These are phyloP conservation scores for Tinea trinotella DNA, from an alignment of 2,888 invertebrate species.

Conservation along the genomic window DNA sequence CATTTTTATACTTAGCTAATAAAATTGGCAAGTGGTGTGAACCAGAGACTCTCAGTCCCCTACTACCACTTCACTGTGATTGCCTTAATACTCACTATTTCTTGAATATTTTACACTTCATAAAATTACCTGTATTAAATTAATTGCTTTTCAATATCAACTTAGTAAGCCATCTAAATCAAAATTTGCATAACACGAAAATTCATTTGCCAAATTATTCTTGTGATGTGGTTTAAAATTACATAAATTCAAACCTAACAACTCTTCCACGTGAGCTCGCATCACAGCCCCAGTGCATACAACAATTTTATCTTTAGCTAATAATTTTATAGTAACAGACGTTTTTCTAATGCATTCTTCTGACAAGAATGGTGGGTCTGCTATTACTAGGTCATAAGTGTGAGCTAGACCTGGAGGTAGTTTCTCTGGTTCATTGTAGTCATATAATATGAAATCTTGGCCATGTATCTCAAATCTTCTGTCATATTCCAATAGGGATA, in stretches of 20 bases:
- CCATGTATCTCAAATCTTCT: slow-evolving; percentile 84
- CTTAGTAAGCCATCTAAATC: slow-evolving; percentile 70
- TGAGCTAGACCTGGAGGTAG: slow-evolving; percentile 73
- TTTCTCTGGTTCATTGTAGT: slow-evolving; percentile 85
- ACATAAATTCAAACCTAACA: slow-evolving; percentile 77
- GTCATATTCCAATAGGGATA: slow-evolving; percentile 87
- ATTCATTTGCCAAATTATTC: slow-evolving; percentile 94
- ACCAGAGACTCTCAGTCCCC: too few species aligned
- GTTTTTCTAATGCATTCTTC: slow-evolving; percentile 92
- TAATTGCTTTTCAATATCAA: slow-evolving; percentile 23
- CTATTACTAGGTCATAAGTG: slow-evolving; percentile 87
- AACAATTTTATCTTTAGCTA: slow-evolving; percentile 83
- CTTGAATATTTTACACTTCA: too few species aligned
- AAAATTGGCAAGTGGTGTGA: too few species aligned
- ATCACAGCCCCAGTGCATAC: slow-evolving; percentile 92
- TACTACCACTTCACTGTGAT: too few species aligned
- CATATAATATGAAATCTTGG: slow-evolving; percentile 86
- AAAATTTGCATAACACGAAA: slow-evolving; percentile 92
- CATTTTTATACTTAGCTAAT: too few species aligned
- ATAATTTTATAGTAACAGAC: slow-evolving; percentile 80
- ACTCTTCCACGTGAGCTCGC: slow-evolving; percentile 76
- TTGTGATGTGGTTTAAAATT: slow-evolving; percentile 85
- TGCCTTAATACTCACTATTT: too few species aligned
- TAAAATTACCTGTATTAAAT: neutral
- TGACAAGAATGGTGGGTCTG: slow-evolving; percentile 95